Percentiles rank a stretch among this genome's conserved stretches.
These are phyloP conservation scores for Sorex araneus DNA, from an alignment of 2,113 vertebrate genomes.

Conservation along the genomic window DNA sequence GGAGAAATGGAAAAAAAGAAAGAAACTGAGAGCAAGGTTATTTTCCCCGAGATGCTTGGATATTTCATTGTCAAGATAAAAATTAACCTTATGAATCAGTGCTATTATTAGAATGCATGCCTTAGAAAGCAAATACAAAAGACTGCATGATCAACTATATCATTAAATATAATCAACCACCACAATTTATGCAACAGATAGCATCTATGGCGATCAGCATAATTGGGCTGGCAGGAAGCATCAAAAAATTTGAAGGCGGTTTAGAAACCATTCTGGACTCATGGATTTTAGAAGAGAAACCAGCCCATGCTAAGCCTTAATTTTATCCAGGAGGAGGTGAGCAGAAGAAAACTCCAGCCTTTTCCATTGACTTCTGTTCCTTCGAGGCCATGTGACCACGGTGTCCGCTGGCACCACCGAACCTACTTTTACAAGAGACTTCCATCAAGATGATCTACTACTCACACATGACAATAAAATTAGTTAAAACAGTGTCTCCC, in stretches of 20 bases:
- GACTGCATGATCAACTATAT: background rate
- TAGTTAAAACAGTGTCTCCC: background rate
- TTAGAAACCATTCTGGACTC: background rate
- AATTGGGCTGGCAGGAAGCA: background rate
- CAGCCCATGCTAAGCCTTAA: background rate
- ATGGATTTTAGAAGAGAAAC: background rate
- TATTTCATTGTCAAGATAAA: slow-evolving; percentile 56
- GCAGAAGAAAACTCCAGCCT: background rate
- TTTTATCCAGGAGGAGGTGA: background rate
- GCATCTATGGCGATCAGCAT: background rate
- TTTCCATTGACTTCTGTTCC: background rate
- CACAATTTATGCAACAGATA: background rate
- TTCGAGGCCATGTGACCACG: too few species aligned
- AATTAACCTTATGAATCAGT: slow-evolving; percentile 22
- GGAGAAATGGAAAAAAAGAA: background rate
- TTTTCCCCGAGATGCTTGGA: slow-evolving; percentile 48
- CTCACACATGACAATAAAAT: background rate
- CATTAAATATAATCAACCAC: slow-evolving; percentile 24
- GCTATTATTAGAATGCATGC: slow-evolving; percentile 52
- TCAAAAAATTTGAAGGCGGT: background rate
- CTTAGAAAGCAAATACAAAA: slow-evolving; percentile 22
- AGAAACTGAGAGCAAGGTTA: background rate
- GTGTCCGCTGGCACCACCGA: background rate
- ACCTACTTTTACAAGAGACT: background rate
- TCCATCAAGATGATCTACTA: background rate